Evolutionary conservation across 2,888 invertebrate species (phyloP).

Genomic region (Autographa gamma): DNA sequence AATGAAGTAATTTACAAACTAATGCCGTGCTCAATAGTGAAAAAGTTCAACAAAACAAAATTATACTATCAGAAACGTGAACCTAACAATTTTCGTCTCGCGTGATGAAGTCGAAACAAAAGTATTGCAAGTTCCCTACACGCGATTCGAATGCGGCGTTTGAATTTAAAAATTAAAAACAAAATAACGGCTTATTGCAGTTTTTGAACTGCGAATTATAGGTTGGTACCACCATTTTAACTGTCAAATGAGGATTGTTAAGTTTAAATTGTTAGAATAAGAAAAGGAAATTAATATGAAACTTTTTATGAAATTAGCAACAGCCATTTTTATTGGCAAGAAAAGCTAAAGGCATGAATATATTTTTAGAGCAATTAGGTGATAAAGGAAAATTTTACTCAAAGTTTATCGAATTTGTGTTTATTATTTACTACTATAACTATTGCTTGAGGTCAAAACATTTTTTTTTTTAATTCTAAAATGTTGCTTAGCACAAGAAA

Average conservation of each 20-base stretch:
- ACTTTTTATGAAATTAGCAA: background rate
- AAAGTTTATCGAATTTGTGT: background rate
- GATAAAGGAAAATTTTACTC: background rate
- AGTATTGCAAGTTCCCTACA: constrained; percentile 62
- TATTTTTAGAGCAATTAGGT: background rate
- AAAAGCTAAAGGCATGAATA: background rate
- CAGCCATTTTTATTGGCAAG: background rate
- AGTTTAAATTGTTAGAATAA: background rate
- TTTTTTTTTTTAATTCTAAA: no score
- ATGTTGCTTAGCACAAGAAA: no score
- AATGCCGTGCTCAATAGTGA: constrained; percentile 40
- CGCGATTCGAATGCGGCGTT: constrained; percentile 61
- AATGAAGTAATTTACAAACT: constrained; percentile 55
- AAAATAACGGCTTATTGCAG: constrained; percentile 29
- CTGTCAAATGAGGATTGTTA: background rate
- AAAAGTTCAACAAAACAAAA: constrained; percentile 51
- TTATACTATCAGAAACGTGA: constrained; percentile 52
- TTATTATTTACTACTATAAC: no score
- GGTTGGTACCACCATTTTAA: constrained; percentile 8
- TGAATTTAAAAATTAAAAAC: constrained; percentile 42
- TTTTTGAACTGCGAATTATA: constrained; percentile 13
- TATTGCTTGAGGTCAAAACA: no score
- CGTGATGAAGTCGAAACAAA: constrained; percentile 73
- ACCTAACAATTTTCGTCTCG: constrained; percentile 71
- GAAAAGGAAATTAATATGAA: background rate